Base-by-base conservation (phyloP, 2,113 vertebrate genomes). In the Sturnira hondurensis region DNA sequence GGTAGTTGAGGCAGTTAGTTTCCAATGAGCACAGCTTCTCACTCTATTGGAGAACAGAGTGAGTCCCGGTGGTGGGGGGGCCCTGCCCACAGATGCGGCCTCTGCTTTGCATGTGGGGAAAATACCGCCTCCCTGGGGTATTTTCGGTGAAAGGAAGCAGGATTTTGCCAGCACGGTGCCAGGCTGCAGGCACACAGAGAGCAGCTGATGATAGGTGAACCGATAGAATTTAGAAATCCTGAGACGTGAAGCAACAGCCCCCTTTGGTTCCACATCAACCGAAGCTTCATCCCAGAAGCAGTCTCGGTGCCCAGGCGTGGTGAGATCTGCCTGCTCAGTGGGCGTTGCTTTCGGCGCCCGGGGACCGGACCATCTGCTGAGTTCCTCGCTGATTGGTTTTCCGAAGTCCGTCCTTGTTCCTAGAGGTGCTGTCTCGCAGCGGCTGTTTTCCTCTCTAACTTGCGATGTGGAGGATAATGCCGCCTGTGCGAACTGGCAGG, bases 301-400 rank as follows among this genome's bases (percentile, higher is more conserved):
- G 74, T 4, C 28, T 26, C 3, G 2, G 76, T 43, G 17, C 24
- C 65, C 9, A 50, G 58, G 58, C 16, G 26, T 3, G 28, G 76
- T 19, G 56, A 20, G 11, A 8, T 5, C 33, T 17, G 10, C 3
- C 0, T 12, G 38, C 4, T 3, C 9, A 20, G 38, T 15, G 2
- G 33, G 85, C 12, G 33, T 3, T 28, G 56, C 65, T 38, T 19
- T 77, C 16, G 5, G 24, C 15, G 3, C 56, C 92, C 10, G 0
- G 3, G 31, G 45, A 47, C 31, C 0, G 7, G 28, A 16, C 86
- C 93, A 20, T 74, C 82, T 76, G 96, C 56, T n/a, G 36, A 13
- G 17, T 50, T 28, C 61, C 36, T 26, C 38, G 2, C 7, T 22
- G 14, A 24, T 61, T 9, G 17, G 31, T 28, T 82, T 24, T 16